Base-by-base conservation (phyloP, 2,113 vertebrate species). In the Tringa solitaria region DNA sequence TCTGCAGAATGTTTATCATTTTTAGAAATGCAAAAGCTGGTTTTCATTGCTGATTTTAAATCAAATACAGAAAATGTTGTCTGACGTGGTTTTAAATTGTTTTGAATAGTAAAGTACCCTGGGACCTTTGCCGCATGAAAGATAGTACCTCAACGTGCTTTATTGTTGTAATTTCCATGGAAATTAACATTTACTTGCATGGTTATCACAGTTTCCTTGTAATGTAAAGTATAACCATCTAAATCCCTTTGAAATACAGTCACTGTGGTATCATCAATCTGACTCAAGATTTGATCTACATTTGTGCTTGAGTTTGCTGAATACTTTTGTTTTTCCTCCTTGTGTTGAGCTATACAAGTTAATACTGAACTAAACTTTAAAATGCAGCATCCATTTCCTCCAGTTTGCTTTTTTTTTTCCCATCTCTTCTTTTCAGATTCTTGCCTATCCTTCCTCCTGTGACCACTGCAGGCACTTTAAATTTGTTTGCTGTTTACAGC, bases 91-190 rank as follows among this genome's bases (percentile, higher is more conserved):
- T 94, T 94, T 91, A 96, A 96, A 94, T 94, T 91, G 86, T 95
- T 93, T 89, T 81, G 92, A 96, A 94, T 96, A 90, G 69, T 78
- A 87, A 93, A 95, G 73, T 86, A 93, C 90, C 61, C 53, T 84
- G 84, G 80, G 95, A 96, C 83, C 48, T 91, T 81, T 92, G 69
- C 53, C 53, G 43, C 57, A 48, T 89, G 88, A 96, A 95, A 83
- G 60, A 94, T 89, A 93, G 72, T 92, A 92, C 61, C 80, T 95
- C 88, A 82, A 84, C 60, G 73, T 96, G 76, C 51, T 97, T 96
- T 97, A 95, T 84, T 95, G 90, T 94, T 92, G 88, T 84, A 97
- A 97, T 97, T 97, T 97, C 94, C 86, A 87, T 95, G 96, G 94
- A 97, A 95, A 97, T 96, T 96, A 96, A 92, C 88, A 82, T 79